These are phyloP conservation scores for Eubasilissa regina DNA, from an alignment of 1,140 invertebrate species.

Conservation along the genomic window DNA sequence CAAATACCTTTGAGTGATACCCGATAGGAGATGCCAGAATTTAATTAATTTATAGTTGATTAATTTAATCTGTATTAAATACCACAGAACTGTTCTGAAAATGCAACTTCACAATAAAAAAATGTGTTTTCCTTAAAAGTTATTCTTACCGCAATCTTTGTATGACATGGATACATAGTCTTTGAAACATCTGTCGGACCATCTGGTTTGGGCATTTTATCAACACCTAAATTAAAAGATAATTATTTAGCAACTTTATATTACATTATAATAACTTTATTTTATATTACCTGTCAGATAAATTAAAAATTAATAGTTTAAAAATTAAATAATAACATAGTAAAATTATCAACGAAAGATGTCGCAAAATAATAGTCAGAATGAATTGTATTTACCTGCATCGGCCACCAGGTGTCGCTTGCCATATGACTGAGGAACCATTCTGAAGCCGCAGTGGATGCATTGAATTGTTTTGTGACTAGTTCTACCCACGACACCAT, in stretches of 20 bases:
- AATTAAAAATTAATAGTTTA: conserved; percentile 23
- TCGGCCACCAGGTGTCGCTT: conserved; percentile 93
- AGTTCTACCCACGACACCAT: conserved; percentile 98
- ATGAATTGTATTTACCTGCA: conserved; percentile 75
- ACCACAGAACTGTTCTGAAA: no score
- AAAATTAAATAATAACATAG: not conserved
- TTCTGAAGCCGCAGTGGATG: conserved; percentile 90
- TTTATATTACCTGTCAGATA: no score
- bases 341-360: not conserved
- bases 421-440: conserved; percentile 96
- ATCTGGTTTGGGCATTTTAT: conserved; percentile 97
- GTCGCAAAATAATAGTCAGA: not conserved
- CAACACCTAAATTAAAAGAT: conserved; percentile 75
- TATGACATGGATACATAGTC: conserved; percentile 94
- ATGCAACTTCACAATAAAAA: no score
- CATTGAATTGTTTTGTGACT: conserved; percentile 94
- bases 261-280: no score
- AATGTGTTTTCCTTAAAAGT: no score
- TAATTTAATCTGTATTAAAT: no score
- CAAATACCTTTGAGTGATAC: no score
- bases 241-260: not conserved
- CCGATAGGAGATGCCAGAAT: no score
- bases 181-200: conserved; percentile 94
- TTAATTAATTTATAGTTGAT: no score
- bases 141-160: conserved; percentile 81